Conservation (phyloP, 2,113 vertebrate species). For the Gracilinanus agilis region DNA sequence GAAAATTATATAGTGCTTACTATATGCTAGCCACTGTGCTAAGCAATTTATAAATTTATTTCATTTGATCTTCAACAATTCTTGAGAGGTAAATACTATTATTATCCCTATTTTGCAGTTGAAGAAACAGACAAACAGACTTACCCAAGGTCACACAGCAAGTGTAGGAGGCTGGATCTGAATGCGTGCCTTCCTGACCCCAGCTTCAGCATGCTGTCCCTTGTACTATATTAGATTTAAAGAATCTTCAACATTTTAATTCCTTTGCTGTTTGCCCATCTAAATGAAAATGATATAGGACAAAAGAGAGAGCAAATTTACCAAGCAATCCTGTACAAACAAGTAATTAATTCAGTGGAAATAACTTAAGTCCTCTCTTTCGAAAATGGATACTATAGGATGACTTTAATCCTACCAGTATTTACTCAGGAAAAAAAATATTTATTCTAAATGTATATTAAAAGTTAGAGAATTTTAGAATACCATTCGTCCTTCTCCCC, state of each 20-base stretch:
- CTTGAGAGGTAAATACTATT: not conserved
- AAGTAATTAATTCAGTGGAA: slow-evolving; percentile 24
- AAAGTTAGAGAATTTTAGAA: slow-evolving; percentile 30
- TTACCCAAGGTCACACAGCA: not conserved
- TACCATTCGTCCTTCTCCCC: slow-evolving; percentile 23
- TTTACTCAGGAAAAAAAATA: not conserved
- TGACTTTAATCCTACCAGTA: not conserved
- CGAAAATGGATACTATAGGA: not conserved
- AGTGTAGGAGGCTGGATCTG: not conserved
- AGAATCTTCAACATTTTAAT: not conserved
- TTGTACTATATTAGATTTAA: not conserved
- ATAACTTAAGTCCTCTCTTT: not conserved
- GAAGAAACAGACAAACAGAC: not conserved
- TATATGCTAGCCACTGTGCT: not conserved
- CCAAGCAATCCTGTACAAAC: slow-evolving; percentile 3
- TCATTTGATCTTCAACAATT: not conserved
- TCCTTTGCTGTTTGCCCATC: not conserved
- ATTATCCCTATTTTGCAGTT: not conserved
- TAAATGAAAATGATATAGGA: not conserved
- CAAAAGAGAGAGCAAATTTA: not conserved
- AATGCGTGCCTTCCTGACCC: not conserved
- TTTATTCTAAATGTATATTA: not conserved
- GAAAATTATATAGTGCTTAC: not conserved
- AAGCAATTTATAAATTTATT: not conserved
- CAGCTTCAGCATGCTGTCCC: not conserved